Evolutionary conservation across 2,113 vertebrate genomes (phyloP).

Genomic region (Rhinolophus ferrumequinum): DNA sequence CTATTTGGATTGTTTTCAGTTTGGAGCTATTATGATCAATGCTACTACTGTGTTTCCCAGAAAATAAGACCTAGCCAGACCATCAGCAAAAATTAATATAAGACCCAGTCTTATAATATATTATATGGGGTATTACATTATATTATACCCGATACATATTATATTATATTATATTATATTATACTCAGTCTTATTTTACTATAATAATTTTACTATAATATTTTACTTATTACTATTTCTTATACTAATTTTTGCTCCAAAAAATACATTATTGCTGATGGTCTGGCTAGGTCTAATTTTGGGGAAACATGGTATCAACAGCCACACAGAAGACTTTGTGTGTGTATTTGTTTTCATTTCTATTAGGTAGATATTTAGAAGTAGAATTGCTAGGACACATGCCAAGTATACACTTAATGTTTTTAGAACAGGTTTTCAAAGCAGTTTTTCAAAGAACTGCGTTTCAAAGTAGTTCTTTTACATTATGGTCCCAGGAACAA

Average conservation of each 20-base stretch:
- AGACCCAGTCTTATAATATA: no score
- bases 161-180: no score
- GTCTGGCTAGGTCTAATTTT: no score
- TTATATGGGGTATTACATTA: fast-evolving
- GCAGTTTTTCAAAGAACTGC: neutral
- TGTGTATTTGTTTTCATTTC: neutral
- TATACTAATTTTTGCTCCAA: no score
- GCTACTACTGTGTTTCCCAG: no score
- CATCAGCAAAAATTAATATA: no score
- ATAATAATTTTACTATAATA: no score
- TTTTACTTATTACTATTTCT: neutral
- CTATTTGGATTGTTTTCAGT: neutral
- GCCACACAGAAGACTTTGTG: neutral
- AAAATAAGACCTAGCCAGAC: no score
- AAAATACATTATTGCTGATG: no score
- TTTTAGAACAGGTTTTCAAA: neutral
- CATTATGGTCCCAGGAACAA: neutral
- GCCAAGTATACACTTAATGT: neutral
- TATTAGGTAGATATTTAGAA: neutral
- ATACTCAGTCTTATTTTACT: no score
- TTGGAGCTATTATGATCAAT: neutral
- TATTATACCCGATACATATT: no score
- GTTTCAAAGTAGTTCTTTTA: neutral
- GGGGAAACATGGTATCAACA: neutral
- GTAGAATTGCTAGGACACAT: neutral